A percentile compares a stretch with the other conserved stretches of the same genome.
Evolutionary conservation across 2,888 invertebrate genomes (phyloP).

Genomic region (Nymphalis c-album): DNA sequence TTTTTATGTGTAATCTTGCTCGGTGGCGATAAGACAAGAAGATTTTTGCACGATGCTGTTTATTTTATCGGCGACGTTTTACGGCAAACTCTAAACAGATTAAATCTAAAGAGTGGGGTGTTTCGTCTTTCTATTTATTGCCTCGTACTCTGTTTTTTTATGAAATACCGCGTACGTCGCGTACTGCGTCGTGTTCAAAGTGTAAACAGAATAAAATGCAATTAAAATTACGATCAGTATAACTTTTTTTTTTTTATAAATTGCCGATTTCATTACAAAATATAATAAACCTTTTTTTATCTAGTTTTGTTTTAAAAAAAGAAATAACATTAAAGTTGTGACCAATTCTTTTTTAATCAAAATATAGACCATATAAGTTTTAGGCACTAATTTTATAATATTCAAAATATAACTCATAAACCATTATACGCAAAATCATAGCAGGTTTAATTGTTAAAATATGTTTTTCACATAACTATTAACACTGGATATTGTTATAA

Average conservation of each 20-base stretch:
- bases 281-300: no score
- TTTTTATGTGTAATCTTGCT: constrained; percentile 81
- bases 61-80: constrained; percentile 77
- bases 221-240: not conserved
- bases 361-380: no score
- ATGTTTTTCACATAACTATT: not conserved
- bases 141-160: constrained; percentile 58
- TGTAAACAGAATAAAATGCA: not conserved
- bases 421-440: not conserved
- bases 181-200: not conserved
- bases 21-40: constrained; percentile 74
- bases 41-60: constrained; percentile 73
- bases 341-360: no score
- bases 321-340: no score
- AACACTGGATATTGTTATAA: not conserved
- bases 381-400: no score
- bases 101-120: constrained; percentile 70
- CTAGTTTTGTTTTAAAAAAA: no score
- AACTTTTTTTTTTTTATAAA: not conserved
- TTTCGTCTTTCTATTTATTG: constrained; percentile 61
- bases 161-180: constrained; percentile 43
- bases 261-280: no score
- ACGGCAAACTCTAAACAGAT: constrained; percentile 74
- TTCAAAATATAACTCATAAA: no score
- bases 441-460: not conserved